A percentile compares a stretch with the other conserved stretches of the same genome.
Evolutionary conservation across 2,113 vertebrate genomes (phyloP).

Genomic region (Corynorhinus townsendii): DNA sequence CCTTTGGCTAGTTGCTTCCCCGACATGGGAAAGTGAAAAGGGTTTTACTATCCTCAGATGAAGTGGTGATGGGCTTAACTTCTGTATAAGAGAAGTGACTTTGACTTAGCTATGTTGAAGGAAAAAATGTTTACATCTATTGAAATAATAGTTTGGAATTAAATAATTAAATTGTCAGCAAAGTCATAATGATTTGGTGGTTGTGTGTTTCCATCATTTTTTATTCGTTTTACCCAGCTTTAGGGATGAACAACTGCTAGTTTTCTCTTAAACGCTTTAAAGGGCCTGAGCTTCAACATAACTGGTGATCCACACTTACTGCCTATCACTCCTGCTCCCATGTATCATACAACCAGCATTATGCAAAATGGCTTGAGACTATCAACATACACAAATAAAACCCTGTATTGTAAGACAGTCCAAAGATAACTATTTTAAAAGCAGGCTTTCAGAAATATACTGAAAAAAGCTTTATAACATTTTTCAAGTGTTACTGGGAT

Average conservation of each 20-base stretch:
- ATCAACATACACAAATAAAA: background rate
- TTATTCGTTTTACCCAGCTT: background rate
- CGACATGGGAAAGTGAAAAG: background rate
- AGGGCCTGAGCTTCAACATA: background rate
- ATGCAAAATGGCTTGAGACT: background rate
- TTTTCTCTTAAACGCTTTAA: background rate
- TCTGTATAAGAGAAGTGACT: background rate
- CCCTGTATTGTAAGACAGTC: background rate
- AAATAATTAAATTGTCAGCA: background rate
- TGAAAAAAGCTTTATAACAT: background rate
- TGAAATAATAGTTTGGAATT: background rate
- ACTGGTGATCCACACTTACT: background rate
- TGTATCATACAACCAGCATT: no score
- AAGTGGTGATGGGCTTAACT: background rate
- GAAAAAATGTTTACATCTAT: background rate
- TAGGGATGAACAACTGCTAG: background rate
- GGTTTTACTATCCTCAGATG: background rate
- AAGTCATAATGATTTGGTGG: background rate
- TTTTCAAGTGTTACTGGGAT: background rate
- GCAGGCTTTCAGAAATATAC: background rate
- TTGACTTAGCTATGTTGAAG: background rate
- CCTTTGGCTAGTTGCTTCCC: background rate
- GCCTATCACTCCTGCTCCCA: background rate
- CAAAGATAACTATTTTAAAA: conserved; percentile 20
- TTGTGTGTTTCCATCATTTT: background rate